These are phyloP conservation scores for Caenorhabditis sp. DNA, from an alignment of 2,888 invertebrate species.

Conservation along the genomic window DNA sequence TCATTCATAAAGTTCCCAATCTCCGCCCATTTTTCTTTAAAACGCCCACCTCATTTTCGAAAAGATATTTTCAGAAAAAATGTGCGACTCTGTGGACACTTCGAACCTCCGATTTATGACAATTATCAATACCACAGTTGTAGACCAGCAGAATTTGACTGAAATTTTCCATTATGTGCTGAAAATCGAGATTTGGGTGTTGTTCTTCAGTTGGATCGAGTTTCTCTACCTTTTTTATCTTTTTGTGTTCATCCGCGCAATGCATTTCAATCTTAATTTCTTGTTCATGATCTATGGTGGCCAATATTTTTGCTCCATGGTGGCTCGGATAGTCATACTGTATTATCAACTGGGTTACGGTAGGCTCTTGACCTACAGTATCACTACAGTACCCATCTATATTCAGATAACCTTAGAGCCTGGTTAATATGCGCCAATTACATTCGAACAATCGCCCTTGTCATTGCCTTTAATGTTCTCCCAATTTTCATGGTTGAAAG, in stretches of 20 bases:
- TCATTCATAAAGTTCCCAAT: too few relatives aligned
- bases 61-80: neutral
- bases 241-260: slow-evolving; percentile 30
- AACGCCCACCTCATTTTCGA: neutral
- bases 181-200: slow-evolving; percentile 22
- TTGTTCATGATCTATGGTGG: slow-evolving; percentile 42
- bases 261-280: slow-evolving; percentile 38
- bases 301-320: slow-evolving; percentile 38
- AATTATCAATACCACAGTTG: slow-evolving; percentile 24
- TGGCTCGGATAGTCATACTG: slow-evolving; percentile 25
- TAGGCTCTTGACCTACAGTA: slow-evolving; percentile 1
- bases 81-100: slow-evolving; percentile 1
- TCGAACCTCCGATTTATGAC: slow-evolving; percentile 30
- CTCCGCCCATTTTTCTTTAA: neutral
- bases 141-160: slow-evolving; percentile 13
- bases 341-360: slow-evolving; percentile 29
- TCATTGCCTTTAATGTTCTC: slow-evolving; percentile 35
- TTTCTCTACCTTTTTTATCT: slow-evolving; percentile 36
- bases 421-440: slow-evolving; percentile 18
- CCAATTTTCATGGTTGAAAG: slow-evolving; percentile 35
- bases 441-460: slow-evolving; percentile 23
- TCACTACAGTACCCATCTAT: neutral
- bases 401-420: slow-evolving; percentile 14
- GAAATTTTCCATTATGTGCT: slow-evolving; percentile 9
- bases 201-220: slow-evolving; percentile 36